Base-by-base conservation (phyloP, 2,888 invertebrate species). In the Sphaerophoria rueppellii region DNA sequence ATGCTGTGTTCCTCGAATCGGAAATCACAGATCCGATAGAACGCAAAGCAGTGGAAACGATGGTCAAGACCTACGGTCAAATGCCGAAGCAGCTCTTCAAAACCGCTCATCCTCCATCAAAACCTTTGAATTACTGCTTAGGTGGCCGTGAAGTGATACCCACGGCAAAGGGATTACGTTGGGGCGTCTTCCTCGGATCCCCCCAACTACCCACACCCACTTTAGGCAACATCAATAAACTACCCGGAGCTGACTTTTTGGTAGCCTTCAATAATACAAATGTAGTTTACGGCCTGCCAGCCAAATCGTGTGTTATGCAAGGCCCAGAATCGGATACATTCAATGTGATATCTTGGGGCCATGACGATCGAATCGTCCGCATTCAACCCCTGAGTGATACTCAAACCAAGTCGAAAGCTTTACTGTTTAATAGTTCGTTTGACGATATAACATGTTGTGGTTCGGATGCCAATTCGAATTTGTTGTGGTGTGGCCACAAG, bases 41-140 rank as follows among this genome's bases (percentile, higher is more conserved):
- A 90, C 94, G 95, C 82, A 94, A 94, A 87, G 98, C 98, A 12
- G 94, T 96, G 87, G 95, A 95, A 89, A 96, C 97, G 4, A 97
- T 97, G 97, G 95, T 98, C 35, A 95, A 95, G 89, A 97, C 96
- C 3, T 97, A 97, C 90, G 98, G 98, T 0, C 98, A 98, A 93
- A 97, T 97, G 89, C 98, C 98, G 16, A 94, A 96, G 35, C 97
- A 97, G 91, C 93, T 98, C 88, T 96, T 98, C 90, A 93, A 94
- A 85, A 90, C 93, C 35, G 94, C 96, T 16, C 97, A 97, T 93
- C 96, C 96, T 48, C 46, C 88, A 0, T 89, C 91, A 0, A 91
- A 90, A 57, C 69, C 90, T 1, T 78, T 91, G 12, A 90, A 89
- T 73, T 91, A 91, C 72, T 86, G 88, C 3, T 69, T 89, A 5